phyloP scores from a whole-genome alignment of 92 coral and sea anemone genomes.

The Porites cylindrica region DNA sequence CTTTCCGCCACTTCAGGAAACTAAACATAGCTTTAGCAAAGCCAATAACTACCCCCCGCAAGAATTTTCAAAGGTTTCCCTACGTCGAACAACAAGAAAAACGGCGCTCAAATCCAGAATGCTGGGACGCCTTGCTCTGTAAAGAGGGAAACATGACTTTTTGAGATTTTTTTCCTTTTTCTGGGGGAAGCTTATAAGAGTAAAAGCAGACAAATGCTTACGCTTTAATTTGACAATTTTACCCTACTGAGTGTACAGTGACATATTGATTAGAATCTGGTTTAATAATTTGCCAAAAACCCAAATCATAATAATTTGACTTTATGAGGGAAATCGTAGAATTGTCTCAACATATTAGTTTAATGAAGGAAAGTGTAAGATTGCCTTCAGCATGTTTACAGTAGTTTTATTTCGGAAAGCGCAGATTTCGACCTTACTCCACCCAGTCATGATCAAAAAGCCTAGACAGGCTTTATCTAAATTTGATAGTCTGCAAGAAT shows the following conservation, averaged over 20 bases:
- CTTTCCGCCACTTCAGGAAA: no score
- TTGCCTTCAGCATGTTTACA: slow-evolving; percentile 24
- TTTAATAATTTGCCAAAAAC: slow-evolving; percentile 16
- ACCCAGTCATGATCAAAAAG: background rate
- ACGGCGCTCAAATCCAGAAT: no score
- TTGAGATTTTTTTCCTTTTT: background rate
- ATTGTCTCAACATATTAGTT: slow-evolving; percentile 32
- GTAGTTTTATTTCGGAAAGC: background rate
- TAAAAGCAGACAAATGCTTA: background rate
- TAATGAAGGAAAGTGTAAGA: slow-evolving; percentile 35
- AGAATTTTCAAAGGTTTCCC: no score
- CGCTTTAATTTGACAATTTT: slow-evolving; percentile 23
- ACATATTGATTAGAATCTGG: slow-evolving; percentile 23
- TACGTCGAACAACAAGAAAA: no score
- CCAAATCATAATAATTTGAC: slow-evolving; percentile 20
- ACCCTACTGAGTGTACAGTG: background rate
- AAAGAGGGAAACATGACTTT: background rate
- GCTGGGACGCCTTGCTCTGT: no score
- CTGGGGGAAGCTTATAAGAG: no score
- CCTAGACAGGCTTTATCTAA: background rate
- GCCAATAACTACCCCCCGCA: no score
- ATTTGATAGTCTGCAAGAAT: background rate
- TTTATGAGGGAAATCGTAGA: slow-evolving; percentile 18
- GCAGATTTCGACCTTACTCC: background rate
- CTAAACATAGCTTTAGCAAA: no score